A percentile compares a stretch with the other conserved stretches of the same genome.
Conservation (phyloP, 2,113 vertebrate genomes). For the Coturnix japonica region DNA sequence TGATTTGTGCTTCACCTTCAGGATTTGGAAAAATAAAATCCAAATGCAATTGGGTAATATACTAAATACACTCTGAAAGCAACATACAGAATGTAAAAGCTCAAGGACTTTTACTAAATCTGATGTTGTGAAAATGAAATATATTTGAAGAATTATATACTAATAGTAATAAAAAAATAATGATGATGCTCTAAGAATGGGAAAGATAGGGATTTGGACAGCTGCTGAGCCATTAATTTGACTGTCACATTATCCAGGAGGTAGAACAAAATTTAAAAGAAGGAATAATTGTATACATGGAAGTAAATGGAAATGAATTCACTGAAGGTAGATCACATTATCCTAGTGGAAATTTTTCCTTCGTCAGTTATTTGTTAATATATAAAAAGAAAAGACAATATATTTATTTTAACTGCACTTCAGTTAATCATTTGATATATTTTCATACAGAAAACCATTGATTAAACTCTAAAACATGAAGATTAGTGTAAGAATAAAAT, state of each 20-base stretch:
- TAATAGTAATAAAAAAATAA: not conserved
- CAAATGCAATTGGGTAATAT: not conserved
- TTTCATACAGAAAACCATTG: slow-evolving; percentile 22
- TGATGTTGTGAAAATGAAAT: not conserved
- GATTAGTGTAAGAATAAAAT: slow-evolving; percentile 9
- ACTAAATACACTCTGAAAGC: not conserved
- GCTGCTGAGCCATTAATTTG: not conserved
- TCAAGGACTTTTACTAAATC: not conserved
- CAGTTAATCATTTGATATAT: not conserved
- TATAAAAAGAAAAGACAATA: not conserved
- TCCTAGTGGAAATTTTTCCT: not conserved
- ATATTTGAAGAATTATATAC: not conserved
- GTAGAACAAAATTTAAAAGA: slow-evolving; percentile 11
- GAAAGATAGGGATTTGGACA: not conserved
- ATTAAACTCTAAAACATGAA: not conserved
- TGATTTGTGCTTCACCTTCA: not conserved
- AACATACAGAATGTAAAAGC: not conserved
- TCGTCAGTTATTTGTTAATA: slow-evolving; percentile 42
- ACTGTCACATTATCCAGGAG: not conserved
- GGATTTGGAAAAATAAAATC: not conserved
- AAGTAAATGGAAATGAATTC: slow-evolving; percentile 21
- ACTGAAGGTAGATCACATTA: slow-evolving; percentile 20
- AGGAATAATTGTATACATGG: slow-evolving; percentile 4
- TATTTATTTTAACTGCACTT: slow-evolving; percentile 11
- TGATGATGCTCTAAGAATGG: not conserved